These are phyloP conservation scores for Silurus aristotelis DNA, from an alignment of 2,797 vertebrate species.

Conservation along the genomic window DNA sequence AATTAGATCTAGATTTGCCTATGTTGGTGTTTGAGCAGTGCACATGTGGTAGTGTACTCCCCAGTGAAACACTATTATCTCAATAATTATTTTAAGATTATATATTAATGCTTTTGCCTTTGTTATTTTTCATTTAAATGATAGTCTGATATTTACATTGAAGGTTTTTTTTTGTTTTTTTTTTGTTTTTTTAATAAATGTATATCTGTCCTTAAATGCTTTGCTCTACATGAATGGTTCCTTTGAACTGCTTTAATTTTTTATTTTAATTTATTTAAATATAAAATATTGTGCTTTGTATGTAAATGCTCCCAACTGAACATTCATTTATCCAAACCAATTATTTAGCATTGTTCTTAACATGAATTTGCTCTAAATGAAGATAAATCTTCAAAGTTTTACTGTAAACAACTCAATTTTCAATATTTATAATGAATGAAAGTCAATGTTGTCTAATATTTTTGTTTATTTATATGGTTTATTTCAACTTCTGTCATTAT, in stretches of 20 bases:
- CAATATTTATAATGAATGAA: background rate
- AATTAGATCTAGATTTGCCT: conserved; percentile 13
- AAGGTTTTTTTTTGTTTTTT: conserved; percentile 38
- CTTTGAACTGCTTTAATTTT: background rate
- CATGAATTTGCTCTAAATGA: background rate
- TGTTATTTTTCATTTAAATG: conserved; percentile 32
- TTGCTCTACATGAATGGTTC: background rate
- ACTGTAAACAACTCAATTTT: background rate
- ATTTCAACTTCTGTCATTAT: background rate
- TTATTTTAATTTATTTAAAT: background rate
- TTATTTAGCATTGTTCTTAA: background rate
- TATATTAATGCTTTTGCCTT: conserved; percentile 37
- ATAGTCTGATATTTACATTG: conserved; percentile 37
- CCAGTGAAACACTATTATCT: conserved; percentile 20
- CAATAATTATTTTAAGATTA: background rate
- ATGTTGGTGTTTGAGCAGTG: conserved; percentile 16
- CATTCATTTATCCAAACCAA: background rate
- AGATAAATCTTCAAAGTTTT: too few relatives aligned
- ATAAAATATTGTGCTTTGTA: background rate
- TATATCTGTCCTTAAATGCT: conserved; percentile 53
- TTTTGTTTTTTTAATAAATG: conserved; percentile 64
- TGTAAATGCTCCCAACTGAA: background rate
- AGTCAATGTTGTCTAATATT: background rate
- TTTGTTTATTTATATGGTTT: background rate
- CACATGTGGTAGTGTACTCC: conserved; percentile 42